These are phyloP conservation scores for Acromyrmex echinatior DNA, from an alignment of 1,140 invertebrate species.

Conservation along the genomic window DNA sequence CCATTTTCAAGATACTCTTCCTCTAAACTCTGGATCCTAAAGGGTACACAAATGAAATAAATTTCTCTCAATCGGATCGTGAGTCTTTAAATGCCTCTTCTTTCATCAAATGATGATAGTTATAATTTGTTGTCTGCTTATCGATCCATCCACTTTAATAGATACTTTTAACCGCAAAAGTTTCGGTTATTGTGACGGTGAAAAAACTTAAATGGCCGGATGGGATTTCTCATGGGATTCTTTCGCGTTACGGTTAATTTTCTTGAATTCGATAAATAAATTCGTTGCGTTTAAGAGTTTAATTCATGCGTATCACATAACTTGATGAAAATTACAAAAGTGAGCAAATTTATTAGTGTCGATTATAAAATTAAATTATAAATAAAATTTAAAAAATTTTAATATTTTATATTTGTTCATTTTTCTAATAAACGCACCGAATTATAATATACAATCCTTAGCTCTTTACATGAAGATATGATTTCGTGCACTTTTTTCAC, in stretches of 20 bases:
- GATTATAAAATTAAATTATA: too few relatives aligned
- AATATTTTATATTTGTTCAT: too few relatives aligned
- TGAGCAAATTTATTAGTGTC: too few relatives aligned
- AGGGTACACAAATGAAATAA: neutral
- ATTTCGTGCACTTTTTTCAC: too few relatives aligned
- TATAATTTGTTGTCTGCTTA: neutral
- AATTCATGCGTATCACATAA: too few relatives aligned
- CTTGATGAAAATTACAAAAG: too few relatives aligned
- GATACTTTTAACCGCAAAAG: neutral
- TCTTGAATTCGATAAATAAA: neutral
- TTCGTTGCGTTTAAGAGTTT: neutral
- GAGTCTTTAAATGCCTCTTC: neutral
- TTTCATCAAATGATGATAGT: neutral
- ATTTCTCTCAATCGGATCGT: conserved; percentile 43
- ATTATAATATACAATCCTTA: too few relatives aligned
- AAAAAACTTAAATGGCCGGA: neutral
- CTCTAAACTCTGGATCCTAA: neutral
- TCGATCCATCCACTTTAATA: neutral
- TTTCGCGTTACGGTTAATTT: neutral
- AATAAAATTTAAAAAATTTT: too few relatives aligned
- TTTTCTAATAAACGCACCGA: too few relatives aligned
- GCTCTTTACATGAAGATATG: too few relatives aligned
- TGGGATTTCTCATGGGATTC: neutral
- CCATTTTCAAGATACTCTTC: conserved; percentile 28
- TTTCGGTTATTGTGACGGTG: neutral